Conservation (phyloP, 2,888 invertebrate species). For the Therioaphis trifolii region DNA sequence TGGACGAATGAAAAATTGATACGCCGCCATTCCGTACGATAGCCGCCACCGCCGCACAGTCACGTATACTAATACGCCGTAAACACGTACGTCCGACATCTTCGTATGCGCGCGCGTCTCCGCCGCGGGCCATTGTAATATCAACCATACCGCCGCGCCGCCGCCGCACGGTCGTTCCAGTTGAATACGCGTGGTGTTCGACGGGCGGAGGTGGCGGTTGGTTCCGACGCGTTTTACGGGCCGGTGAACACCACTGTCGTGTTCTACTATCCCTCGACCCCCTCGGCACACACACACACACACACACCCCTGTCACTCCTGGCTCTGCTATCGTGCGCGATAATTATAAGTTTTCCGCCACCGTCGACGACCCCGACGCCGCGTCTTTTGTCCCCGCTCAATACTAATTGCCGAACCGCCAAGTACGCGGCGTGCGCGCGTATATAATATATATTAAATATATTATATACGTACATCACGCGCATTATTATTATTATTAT, state of each 20-base stretch:
- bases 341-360: slow-evolving; percentile 49
- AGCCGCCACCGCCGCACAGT: too few species aligned
- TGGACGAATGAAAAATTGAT: too few species aligned
- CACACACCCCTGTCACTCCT: not conserved
- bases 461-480: not conserved
- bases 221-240: slow-evolving; percentile 44
- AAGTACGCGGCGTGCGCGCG: not conserved
- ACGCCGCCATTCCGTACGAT: too few species aligned
- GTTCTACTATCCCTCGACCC: not conserved
- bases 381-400: slow-evolving; percentile 52
- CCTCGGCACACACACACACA: too few species aligned
- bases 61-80: too few species aligned
- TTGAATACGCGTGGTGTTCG: slow-evolving; percentile 32
- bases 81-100: too few species aligned
- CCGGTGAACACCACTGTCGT: slow-evolving; percentile 37
- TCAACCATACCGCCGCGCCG: not conserved
- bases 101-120: too few species aligned
- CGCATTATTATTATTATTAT: too few species aligned
- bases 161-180: slow-evolving; percentile 7
- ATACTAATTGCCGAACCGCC: slow-evolving; percentile 56
- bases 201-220: not conserved
- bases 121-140: too few species aligned
- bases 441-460: not conserved
- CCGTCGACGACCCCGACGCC: not conserved
- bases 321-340: too few species aligned